A percentile compares a stretch with the other conserved stretches of the same genome.
These are phyloP conservation scores for Thomomys bottae DNA, from an alignment of 2,113 vertebrate genomes.

Conservation along the genomic window DNA sequence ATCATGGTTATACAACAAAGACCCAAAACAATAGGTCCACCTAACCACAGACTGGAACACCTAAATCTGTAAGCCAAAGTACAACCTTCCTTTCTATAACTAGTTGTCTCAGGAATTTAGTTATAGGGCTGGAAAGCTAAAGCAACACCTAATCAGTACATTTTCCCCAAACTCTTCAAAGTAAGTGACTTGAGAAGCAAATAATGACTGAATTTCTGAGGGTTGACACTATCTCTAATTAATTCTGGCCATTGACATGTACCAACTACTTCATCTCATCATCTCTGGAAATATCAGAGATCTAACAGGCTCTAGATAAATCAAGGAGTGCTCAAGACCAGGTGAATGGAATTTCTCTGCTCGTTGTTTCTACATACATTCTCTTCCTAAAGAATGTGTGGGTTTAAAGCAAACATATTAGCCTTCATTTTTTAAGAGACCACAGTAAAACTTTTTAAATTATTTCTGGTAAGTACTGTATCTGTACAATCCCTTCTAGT, in stretches of 20 bases:
- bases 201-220: slow-evolving; percentile 39
- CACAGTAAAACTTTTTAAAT: slow-evolving; percentile 32
- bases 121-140: background rate
- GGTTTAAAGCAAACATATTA: slow-evolving; percentile 45
- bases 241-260: background rate
- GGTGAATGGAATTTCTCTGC: slow-evolving; percentile 60
- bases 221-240: background rate
- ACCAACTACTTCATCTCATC: slow-evolving; percentile 3
- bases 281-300: background rate
- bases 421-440: slow-evolving; percentile 43
- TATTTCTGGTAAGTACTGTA: slow-evolving; percentile 65
- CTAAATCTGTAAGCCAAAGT: background rate
- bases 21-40: background rate
- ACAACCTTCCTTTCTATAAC: background rate
- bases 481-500: slow-evolving; percentile 53
- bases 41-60: background rate
- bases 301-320: slow-evolving; percentile 38
- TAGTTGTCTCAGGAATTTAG: background rate
- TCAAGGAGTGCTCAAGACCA: slow-evolving; percentile 22
- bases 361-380: background rate
- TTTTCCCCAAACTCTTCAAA: slow-evolving; percentile 17
- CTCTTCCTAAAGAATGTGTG: slow-evolving; percentile 37
- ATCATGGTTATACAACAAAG: background rate
- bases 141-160: background rate
- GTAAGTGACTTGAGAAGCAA: slow-evolving; percentile 1